phyloP scores from a whole-genome alignment of 2,113 vertebrate species.

The Pterocles orientalis region DNA sequence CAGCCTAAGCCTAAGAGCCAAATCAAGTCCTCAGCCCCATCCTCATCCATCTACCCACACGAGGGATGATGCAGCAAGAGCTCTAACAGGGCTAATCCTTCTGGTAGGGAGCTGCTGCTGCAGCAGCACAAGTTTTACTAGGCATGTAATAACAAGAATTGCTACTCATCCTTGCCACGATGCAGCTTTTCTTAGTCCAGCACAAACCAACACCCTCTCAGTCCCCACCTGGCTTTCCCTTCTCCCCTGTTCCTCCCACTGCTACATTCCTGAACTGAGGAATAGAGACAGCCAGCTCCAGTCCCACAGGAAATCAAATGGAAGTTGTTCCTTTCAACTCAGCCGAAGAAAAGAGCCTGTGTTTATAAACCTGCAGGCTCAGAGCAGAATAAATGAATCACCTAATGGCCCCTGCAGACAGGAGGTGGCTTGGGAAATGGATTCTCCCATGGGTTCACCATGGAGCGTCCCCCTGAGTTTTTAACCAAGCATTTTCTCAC shows the following conservation, averaged over 20 bases:
- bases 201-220: not conserved
- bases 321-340: constrained; percentile 57
- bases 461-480: not conserved
- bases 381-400: constrained; percentile 52
- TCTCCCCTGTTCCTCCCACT: not conserved
- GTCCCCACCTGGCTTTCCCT: not conserved
- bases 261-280: not conserved
- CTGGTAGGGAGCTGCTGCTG: not conserved
- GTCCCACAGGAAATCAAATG: constrained; percentile 65
- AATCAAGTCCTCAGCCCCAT: not conserved
- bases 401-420: not conserved
- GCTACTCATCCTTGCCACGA: not conserved
- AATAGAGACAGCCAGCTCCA: not conserved
- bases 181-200: not conserved
- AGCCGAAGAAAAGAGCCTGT: constrained; percentile 36
- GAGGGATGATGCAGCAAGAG: not conserved
- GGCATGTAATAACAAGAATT: not conserved
- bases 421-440: not conserved
- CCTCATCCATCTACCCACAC: not conserved
- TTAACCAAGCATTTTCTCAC: not conserved
- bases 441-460: not conserved
- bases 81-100: not conserved
- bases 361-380: constrained; percentile 47
- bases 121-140: not conserved
- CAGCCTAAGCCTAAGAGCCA: not conserved